Conservation (phyloP, 2,797 vertebrate genomes). For the Epinephelus awoara region DNA sequence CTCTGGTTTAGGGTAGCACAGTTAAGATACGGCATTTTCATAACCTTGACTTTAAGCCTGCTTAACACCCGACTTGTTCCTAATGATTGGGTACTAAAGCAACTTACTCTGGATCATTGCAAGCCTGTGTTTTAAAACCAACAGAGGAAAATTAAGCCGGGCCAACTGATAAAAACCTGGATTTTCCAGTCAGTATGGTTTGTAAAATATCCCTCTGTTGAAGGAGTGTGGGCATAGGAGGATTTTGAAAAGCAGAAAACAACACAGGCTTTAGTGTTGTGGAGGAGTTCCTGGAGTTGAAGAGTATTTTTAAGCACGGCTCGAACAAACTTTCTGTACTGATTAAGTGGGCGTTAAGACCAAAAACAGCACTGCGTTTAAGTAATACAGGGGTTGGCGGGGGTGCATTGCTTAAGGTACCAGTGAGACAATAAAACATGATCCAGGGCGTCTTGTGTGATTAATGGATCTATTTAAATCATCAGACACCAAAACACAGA, state of each 20-base stretch:
- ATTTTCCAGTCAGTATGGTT: constrained; percentile 14
- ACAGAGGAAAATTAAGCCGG: constrained; percentile 13
- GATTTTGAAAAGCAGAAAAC: constrained; percentile 14
- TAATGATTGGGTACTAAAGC: constrained; percentile 1
- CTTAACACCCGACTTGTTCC: constrained; percentile 7
- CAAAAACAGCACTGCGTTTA: constrained; percentile 30
- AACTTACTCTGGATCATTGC: not conserved
- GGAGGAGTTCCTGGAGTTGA: constrained; percentile 40
- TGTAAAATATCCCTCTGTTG: constrained; percentile 10
- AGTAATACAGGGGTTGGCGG: constrained; percentile 11
- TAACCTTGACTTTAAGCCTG: constrained; percentile 24
- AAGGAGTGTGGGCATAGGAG: constrained; percentile 25
- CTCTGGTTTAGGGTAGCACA: constrained; percentile 1
- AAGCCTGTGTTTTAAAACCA: constrained; percentile 10
- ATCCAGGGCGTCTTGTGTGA: constrained; percentile 30
- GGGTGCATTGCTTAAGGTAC: constrained; percentile 24
- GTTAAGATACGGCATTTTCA: not conserved
- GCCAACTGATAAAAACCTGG: constrained; percentile 17
- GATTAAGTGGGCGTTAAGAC: constrained; percentile 44
- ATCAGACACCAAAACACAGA: not conserved
- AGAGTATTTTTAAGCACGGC: constrained; percentile 49
- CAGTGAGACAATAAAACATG: constrained; percentile 5
- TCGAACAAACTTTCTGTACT: constrained; percentile 41
- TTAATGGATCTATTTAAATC: constrained; percentile 17
- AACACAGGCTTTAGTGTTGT: constrained; percentile 41